Evolutionary conservation across 2,797 vertebrate species (phyloP).

Genomic region (Dendrocincla fuliginosa): DNA sequence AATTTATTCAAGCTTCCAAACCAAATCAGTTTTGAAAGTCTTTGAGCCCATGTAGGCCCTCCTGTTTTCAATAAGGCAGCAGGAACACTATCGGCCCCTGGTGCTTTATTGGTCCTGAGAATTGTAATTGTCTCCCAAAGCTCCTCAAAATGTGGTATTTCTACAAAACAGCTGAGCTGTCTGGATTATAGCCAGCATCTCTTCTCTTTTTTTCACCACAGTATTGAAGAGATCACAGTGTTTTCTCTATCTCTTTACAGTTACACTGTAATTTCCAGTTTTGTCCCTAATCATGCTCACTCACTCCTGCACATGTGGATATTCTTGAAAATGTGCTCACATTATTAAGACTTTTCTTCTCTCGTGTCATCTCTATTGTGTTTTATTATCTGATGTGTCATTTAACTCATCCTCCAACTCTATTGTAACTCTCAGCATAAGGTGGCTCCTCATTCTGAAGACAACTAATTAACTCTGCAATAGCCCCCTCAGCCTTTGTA

Average conservation of each 20-base stretch:
- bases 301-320: constrained; percentile 17
- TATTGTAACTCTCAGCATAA: neutral
- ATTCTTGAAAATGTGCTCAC: neutral
- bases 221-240: constrained; percentile 2
- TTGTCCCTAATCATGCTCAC: neutral
- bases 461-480: neutral
- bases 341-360: neutral
- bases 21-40: constrained; percentile 37
- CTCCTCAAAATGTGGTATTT: constrained; percentile 48
- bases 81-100: constrained; percentile 47
- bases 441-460: neutral
- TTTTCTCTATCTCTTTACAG: constrained; percentile 43
- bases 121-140: constrained; percentile 59
- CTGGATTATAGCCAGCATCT: constrained; percentile 27
- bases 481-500: neutral
- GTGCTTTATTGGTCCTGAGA: constrained; percentile 57
- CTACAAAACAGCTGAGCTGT: constrained; percentile 54
- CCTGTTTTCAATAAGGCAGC: constrained; percentile 61
- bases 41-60: neutral
- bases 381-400: neutral
- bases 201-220: constrained; percentile 38
- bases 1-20: constrained; percentile 42
- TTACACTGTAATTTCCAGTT: constrained; percentile 4
- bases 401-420: neutral
- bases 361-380: neutral